Percentiles rank a stretch among this genome's conserved stretches.
These are phyloP conservation scores for Eilema depressum DNA, from an alignment of 2,888 invertebrate species.

Conservation along the genomic window DNA sequence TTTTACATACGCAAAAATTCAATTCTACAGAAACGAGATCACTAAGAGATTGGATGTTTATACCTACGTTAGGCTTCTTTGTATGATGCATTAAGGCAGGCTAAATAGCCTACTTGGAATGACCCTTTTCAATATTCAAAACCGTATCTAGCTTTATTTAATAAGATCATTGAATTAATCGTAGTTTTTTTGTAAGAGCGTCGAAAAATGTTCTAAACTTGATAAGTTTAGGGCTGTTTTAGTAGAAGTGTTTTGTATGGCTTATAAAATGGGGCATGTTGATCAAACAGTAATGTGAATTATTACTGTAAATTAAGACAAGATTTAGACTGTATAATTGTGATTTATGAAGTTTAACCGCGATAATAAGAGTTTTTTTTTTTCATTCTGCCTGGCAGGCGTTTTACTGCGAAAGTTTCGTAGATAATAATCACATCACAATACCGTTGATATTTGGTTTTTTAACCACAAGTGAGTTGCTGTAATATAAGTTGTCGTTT, in stretches of 20 bases:
- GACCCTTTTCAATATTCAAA: not conserved
- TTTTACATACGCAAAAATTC: too few relatives aligned
- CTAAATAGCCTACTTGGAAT: too few relatives aligned
- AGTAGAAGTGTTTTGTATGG: not conserved
- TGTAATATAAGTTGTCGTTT: slow-evolving; percentile 18
- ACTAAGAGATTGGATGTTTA: too few relatives aligned
- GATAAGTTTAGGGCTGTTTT: not conserved
- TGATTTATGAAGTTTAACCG: slow-evolving; percentile 14
- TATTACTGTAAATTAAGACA: slow-evolving; percentile 20
- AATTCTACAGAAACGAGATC: too few relatives aligned
- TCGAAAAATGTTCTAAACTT: not conserved
- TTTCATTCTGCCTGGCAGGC: slow-evolving; percentile 10
- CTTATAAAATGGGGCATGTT: slow-evolving; percentile 4
- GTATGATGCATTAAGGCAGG: too few relatives aligned
- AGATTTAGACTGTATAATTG: slow-evolving; percentile 23
- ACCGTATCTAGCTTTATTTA: not conserved
- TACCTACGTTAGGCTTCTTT: not conserved
- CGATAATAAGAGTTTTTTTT: not conserved
- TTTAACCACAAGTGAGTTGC: slow-evolving; percentile 4
- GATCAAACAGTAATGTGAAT: not conserved
- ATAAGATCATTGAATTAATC: not conserved
- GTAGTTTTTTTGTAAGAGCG: slow-evolving; percentile 20
- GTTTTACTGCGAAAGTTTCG: not conserved
- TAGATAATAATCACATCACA: not conserved
- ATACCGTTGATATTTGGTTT: not conserved